Percentiles rank a stretch among this genome's conserved stretches.
Evolutionary conservation across 2,888 invertebrate species (phyloP).

Genomic region (Mythimna albipuncta): DNA sequence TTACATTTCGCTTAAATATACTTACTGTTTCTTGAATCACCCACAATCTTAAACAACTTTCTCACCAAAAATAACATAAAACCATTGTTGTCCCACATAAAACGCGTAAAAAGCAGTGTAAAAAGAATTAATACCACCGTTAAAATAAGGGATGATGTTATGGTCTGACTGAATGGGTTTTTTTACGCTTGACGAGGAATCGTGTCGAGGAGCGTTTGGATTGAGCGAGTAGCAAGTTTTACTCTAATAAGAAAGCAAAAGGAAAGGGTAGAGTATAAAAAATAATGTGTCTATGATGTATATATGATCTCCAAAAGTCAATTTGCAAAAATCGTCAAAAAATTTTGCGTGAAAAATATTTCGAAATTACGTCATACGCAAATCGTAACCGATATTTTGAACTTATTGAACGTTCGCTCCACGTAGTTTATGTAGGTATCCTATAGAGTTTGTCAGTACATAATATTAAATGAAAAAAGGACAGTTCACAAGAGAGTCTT

Average conservation of each 20-base stretch:
- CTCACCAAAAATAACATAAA: constrained; percentile 61
- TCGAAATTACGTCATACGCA: too few species aligned
- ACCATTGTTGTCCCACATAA: constrained; percentile 68
- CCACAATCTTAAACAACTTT: constrained; percentile 30
- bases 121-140: constrained; percentile 73
- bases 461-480: too few species aligned
- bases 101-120: constrained; percentile 63
- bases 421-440: too few species aligned
- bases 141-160: constrained; percentile 72
- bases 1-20: constrained; percentile 11
- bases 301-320: too few species aligned
- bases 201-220: constrained; percentile 38
- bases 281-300: too few species aligned
- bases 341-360: too few species aligned
- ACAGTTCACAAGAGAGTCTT: too few species aligned
- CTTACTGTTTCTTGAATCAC: constrained; percentile 11
- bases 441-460: too few species aligned
- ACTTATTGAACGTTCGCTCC: too few species aligned
- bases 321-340: too few species aligned
- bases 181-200: constrained; percentile 65
- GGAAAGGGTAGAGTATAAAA: neutral
- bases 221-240: constrained; percentile 32
- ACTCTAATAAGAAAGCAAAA: neutral
- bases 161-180: constrained; percentile 67
- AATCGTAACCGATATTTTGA: too few species aligned